Evolutionary conservation across 2,888 invertebrate species (phyloP), one percentile per base, ranked within the genome.

Genomic region (Aspidiotus destructor): DNA sequence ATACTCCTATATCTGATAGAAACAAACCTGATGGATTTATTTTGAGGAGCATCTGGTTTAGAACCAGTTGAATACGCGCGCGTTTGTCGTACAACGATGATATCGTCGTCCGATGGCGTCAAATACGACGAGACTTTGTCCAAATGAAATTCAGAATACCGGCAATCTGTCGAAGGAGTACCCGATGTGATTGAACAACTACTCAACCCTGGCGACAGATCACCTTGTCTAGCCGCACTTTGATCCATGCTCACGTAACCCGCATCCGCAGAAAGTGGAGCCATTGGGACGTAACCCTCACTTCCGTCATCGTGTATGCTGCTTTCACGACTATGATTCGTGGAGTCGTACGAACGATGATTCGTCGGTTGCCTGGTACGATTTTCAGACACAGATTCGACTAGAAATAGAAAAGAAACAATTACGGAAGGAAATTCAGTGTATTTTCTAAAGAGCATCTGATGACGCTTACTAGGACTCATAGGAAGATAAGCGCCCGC

Each of bases 61-160:
- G 90, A 91, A 28, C 92, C 92, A 72, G 92, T 87, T 41, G 92
- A 92, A 79, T 91, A 92, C 1, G 92, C 86, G 73, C 91, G 82
- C 64, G 85, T 81, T n/a, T 88, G 88, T 72, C 83, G 73, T 82
- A 80, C 73, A 78, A 79, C 68, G 72, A 76, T 68, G 73, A 85
- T 84, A 16, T 84, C 84, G 74, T 86, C 86, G 72, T 83, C 83
- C 52, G 82, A 80, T 0, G 83, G 81, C 9, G 82, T 79, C 70
- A 89, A 83, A 76, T 86, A 89, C 15, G 90, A 86, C 70, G 83
- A 82, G 0, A 90, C 90, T 75, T 90, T 90, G 75, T 91, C 91
- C 62, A 92, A 80, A 73, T 86, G 87, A 79, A 86, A 90, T 76
- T 88, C 89, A 61, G 85, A 84, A 74, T 88, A 87, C 63, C 86